Evolutionary conservation across 92 coral and sea anemone species (phyloP), one percentile per base, ranked within the genome.

Genomic region (Galaxea fascicularis): DNA sequence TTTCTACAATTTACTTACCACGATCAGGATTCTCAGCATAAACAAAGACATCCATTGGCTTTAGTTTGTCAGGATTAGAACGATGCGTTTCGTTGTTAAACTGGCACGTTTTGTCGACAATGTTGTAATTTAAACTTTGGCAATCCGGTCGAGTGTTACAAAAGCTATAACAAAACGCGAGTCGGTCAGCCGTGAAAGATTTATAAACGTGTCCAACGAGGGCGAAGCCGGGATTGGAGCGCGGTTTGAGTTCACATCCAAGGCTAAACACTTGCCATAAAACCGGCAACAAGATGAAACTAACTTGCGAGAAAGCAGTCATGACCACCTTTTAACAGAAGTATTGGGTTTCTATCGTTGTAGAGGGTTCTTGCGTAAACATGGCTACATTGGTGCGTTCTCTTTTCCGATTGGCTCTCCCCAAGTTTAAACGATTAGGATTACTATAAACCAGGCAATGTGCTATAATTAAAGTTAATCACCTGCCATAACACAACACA

Each of bases 21-120:
- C 76, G 76, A 47, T 71, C 59, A 21, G 76, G 76, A 45, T 71
- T 71, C 29, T 44, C 76, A 22, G 76, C 76, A 46, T 45, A 71
- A 21, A 71, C 35, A 15, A 45, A 44, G 76, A 20, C 16, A 11
- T 31, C 76, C 1, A 22, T 24, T 1, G 10, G 4, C 76, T 45
- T 47, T 59, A 71, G 58, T 11, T 24, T 45, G 12, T 71, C 76
- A 5, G 57, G 58, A 41, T 24, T 17, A 7, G 54, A 71, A 26
- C 59, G 76, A 22, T 11, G 35, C 18, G 76, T 47, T 71, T 45
- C 10, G 12, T 47, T 71, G 1, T 71, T 71, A 26, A 71, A 71
- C 76, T 71, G 76, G 29, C 76, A 71, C 8, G 35, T 47, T 29
- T 71, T 71, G 57, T 71, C 76, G 25, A 39, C 76, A 45, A 71